Percentiles rank a stretch among this genome's conserved stretches.
These are phyloP conservation scores for Lepidocolaptes lacrymiger DNA, from an alignment of 2,797 vertebrate species.

Conservation along the genomic window DNA sequence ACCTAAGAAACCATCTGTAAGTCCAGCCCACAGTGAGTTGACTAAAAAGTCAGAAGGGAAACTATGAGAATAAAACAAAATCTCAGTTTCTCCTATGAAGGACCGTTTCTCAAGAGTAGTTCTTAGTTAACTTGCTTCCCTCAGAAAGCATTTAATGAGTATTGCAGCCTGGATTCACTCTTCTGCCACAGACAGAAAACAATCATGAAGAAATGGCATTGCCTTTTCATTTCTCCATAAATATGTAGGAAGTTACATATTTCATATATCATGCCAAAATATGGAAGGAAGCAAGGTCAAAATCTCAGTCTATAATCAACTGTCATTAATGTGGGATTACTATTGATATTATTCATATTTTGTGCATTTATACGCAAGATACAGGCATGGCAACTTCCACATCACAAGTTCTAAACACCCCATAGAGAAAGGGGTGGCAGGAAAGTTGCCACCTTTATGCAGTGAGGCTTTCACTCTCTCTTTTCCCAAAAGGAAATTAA, in stretches of 20 bases:
- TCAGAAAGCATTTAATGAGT: background rate
- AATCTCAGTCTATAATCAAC: background rate
- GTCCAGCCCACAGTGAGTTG: background rate
- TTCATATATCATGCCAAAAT: background rate
- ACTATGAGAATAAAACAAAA: background rate
- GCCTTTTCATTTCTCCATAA: background rate
- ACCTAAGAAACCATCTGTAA: background rate
- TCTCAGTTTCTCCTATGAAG: background rate
- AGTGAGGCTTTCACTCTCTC: background rate
- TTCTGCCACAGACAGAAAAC: background rate
- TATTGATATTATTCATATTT: background rate
- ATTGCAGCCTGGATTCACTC: background rate
- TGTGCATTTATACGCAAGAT: background rate
- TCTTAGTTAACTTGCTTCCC: background rate
- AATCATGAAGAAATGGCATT: fast-evolving
- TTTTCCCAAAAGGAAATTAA: background rate
- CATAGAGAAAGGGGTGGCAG: fast-evolving
- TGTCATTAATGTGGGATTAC: background rate
- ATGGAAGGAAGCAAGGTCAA: background rate
- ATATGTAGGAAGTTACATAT: background rate
- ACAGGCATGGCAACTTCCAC: background rate
- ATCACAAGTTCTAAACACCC: background rate
- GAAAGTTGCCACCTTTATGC: background rate
- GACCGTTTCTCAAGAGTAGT: background rate
- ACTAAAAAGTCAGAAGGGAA: background rate